Evolutionary conservation across 2,797 vertebrate species (phyloP).

Genomic region (Spinus pinus): DNA sequence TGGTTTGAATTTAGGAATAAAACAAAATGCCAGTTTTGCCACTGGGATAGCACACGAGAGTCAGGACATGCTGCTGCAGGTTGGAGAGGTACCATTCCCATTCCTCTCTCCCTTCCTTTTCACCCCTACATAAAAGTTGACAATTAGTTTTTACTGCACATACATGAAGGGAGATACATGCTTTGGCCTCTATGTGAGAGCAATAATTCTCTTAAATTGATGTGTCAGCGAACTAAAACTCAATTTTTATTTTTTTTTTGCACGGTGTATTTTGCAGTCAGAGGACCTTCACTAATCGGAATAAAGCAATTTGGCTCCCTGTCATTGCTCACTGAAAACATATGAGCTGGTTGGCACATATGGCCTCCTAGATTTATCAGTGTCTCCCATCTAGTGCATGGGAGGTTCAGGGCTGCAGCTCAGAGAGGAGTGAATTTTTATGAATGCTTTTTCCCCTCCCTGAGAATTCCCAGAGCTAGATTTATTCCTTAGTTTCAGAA

Average conservation of each 20-base stretch:
- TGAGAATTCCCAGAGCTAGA: constrained; percentile 60
- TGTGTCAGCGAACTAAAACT: constrained; percentile 81
- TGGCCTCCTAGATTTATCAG: constrained; percentile 80
- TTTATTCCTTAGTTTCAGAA: constrained; percentile 72
- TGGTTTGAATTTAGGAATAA: neutral
- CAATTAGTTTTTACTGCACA: constrained; percentile 79
- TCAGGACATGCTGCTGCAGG: constrained; percentile 15
- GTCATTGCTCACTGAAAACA: constrained; percentile 82
- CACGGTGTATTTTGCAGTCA: constrained; percentile 79
- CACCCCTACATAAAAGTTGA: constrained; percentile 65
- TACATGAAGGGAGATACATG: constrained; percentile 80
- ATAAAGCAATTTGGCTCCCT: constrained; percentile 82
- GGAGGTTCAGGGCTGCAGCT: constrained; percentile 76
- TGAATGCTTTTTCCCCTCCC: constrained; percentile 67
- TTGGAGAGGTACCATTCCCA: neutral
- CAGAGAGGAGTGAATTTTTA: constrained; percentile 72
- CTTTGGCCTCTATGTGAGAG: constrained; percentile 74
- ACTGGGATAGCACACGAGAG: neutral
- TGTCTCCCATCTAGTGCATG: constrained; percentile 76
- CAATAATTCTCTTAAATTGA: constrained; percentile 81
- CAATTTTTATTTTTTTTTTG: constrained; percentile 78
- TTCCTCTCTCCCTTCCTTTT: neutral
- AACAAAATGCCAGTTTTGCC: neutral
- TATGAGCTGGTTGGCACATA: constrained; percentile 78
- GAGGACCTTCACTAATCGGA: constrained; percentile 79